Evolutionary conservation across 1,140 invertebrate species (phyloP), one percentile per base, ranked within the genome.

Genomic region (Ips typographus): DNA sequence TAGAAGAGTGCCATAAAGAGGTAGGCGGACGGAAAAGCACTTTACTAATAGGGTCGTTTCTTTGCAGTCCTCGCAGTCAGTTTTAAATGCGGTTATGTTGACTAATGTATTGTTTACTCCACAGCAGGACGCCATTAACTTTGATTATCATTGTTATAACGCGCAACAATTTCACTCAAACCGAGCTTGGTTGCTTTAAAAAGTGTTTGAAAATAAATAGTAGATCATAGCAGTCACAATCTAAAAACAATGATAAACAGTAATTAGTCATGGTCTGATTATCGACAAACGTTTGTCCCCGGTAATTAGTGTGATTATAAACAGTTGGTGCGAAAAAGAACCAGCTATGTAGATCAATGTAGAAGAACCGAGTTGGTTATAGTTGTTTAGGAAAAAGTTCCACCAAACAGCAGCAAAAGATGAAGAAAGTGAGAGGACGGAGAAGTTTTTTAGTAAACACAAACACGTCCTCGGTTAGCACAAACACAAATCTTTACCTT

Each of bases 401-500:
- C 22, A 22, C 22, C 22, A 22, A 22, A 22, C 22, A 22, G 22
- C 22, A 22, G 22, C 22, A 22, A 49, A 49, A 49, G 44, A 49
- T 8, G 44, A 22, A 49, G 1, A 6, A 6, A 49, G 1, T 49
- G 6, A 3, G 4, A 44, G 4, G 4, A 4, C 44, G 6, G 1
- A 49, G 6, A 49, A 6, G 1, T 6, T 49, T 6, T 49, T 49
- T 49, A 49, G 44, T 49, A 49, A 49, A 49, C 44, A 49, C 22
- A 22, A 22, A 22, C 22, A 22, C 22, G 22, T 22, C 44, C 44
- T 49, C 44, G 3, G 65, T 66, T 66, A 66, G 55, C 65, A 66
- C 65, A 66, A 66, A 51, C 4, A 57, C 36, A 53, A 7, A 60
- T 55, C 22, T 68, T 68, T 69, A 69, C 67, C 67, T 64, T 69